Conservation (phyloP, 2,797 vertebrate species). For the Peromyscus attwateri region DNA sequence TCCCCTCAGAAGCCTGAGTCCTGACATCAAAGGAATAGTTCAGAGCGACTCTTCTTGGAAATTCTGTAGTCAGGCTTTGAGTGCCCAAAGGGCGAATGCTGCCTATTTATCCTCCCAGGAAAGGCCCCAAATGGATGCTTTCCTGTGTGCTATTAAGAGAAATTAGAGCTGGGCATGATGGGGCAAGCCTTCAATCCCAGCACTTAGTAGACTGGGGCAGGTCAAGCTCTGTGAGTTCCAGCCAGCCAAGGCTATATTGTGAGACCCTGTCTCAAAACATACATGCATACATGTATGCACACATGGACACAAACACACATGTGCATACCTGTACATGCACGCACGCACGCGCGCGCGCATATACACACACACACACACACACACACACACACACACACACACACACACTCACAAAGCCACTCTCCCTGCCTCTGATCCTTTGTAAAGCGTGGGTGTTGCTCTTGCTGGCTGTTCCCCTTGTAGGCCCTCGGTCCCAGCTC, state of each 20-base stretch:
- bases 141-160: conserved; percentile 11
- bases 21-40: neutral
- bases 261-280: neutral
- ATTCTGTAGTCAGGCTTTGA: neutral
- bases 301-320: no score
- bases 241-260: neutral
- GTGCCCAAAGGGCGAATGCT: neutral
- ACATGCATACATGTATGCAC: neutral
- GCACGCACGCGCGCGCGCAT: no score
- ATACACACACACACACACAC: no score
- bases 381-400: neutral
- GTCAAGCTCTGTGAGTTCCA: neutral
- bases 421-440: conserved; percentile 29
- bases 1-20: neutral
- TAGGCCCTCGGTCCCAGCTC: neutral
- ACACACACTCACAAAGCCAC: neutral
- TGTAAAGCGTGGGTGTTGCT: conserved; percentile 20
- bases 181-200: neutral
- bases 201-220: neutral
- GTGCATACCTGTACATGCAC: neutral
- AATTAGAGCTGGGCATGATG: neutral
- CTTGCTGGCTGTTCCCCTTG: neutral
- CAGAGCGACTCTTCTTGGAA: neutral
- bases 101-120: neutral
- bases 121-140: neutral